Evolutionary conservation across 2,888 invertebrate species (phyloP).

Genomic region (Chrysolina americana): DNA sequence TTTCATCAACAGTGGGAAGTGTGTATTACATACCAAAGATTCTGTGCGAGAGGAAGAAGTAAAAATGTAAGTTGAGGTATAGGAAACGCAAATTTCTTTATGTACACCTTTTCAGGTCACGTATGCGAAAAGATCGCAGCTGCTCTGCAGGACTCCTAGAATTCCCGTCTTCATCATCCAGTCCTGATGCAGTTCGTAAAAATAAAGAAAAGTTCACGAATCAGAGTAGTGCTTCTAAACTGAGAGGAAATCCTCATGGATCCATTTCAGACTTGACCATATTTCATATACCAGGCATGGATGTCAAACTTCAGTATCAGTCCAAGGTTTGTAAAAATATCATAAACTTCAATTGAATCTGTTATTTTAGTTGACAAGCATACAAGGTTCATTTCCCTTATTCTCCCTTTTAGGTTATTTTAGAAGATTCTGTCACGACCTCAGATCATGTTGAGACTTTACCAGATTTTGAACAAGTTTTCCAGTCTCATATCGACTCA

Average conservation of each 20-base stretch:
- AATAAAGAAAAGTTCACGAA: conserved; percentile 66
- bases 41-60: conserved; percentile 78
- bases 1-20: conserved; percentile 96
- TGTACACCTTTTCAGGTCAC: conserved; percentile 62
- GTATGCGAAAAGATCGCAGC: conserved; percentile 81
- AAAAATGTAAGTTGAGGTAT: conserved; percentile 67
- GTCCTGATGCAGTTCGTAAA: conserved; percentile 67
- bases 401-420: conserved; percentile 53
- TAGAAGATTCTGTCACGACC: conserved; percentile 45
- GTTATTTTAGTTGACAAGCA: neutral
- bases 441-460: conserved; percentile 43
- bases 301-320: conserved; percentile 75
- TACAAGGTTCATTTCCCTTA: neutral
- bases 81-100: conserved; percentile 5
- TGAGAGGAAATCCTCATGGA: conserved; percentile 65
- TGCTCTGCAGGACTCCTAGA: conserved; percentile 68
- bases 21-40: conserved; percentile 95
- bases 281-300: conserved; percentile 92
- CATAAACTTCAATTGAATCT: too few species aligned
- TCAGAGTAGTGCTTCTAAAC: conserved; percentile 63
- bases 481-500: conserved; percentile 50
- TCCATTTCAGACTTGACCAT: conserved; percentile 83
- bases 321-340: conserved; percentile 61
- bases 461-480: conserved; percentile 61
- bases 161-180: conserved; percentile 63